These are phyloP conservation scores for Seriola aureovittata DNA, from an alignment of 2,113 vertebrate genomes.

Conservation along the genomic window DNA sequence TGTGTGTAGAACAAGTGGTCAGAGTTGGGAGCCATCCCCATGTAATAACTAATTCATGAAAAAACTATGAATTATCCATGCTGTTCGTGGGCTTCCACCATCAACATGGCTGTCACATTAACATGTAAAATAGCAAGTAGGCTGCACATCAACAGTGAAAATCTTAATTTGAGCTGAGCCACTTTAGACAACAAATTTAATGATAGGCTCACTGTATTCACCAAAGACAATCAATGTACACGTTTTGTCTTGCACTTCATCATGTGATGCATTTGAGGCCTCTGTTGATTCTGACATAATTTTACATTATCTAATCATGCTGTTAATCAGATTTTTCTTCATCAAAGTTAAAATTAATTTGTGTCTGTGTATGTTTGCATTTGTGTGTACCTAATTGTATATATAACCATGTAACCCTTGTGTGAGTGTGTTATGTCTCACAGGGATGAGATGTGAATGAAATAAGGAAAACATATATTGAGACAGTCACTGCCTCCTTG, in stretches of 20 bases:
- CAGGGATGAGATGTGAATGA: constrained; percentile 21
- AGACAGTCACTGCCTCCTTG: background rate
- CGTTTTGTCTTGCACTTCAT: no score
- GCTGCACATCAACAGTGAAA: background rate
- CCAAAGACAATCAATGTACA: no score
- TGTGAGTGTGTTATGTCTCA: constrained; percentile 9
- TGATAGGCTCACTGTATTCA: no score
- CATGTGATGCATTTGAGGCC: no score
- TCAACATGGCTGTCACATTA: background rate
- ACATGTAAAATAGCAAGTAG: background rate
- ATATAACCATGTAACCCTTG: background rate
- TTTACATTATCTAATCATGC: no score
- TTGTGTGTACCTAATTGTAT: background rate
- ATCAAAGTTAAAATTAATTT: background rate
- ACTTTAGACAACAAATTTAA: no score
- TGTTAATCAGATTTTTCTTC: no score
- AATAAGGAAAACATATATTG: background rate
- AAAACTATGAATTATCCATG: background rate
- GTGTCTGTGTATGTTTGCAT: background rate
- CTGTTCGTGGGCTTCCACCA: background rate
- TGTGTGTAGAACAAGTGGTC: no score
- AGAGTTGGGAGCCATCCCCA: background rate
- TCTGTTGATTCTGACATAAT: no score
- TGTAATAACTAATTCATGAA: no score
- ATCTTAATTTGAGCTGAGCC: background rate